Percentiles rank a stretch among this genome's conserved stretches.
Evolutionary conservation across 2,797 vertebrate genomes (phyloP).

Genomic region (Saxicola maurus): DNA sequence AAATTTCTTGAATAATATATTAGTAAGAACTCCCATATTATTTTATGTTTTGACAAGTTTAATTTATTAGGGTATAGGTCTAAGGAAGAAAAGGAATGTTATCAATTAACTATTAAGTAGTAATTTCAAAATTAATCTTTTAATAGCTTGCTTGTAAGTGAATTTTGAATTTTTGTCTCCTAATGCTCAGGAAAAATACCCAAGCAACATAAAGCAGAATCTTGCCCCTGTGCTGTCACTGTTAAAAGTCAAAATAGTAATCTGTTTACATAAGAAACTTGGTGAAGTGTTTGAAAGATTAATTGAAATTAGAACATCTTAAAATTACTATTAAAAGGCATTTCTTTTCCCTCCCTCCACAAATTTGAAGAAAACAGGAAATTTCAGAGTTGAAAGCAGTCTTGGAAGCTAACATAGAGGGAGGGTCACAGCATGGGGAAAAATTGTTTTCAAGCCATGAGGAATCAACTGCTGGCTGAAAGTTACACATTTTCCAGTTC

Average conservation of each 20-base stretch:
- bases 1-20: neutral
- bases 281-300: neutral
- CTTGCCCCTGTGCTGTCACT: neutral
- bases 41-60: neutral
- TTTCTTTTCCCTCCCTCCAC: neutral
- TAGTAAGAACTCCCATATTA: neutral
- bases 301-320: neutral
- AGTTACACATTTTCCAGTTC: neutral
- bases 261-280: neutral
- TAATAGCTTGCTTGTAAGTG: neutral
- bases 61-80: neutral
- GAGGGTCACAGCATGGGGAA: neutral
- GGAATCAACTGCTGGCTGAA: neutral
- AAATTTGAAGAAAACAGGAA: neutral
- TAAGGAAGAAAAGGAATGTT: neutral
- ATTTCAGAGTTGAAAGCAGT: neutral
- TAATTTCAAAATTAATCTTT: neutral
- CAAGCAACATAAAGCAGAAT: neutral
- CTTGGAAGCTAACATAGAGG: neutral
- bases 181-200: neutral
- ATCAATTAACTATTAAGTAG: neutral
- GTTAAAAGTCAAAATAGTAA: neutral
- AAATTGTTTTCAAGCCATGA: neutral
- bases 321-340: neutral
- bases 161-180: neutral